These are phyloP conservation scores for Leucosticte australis DNA, from an alignment of 2,113 vertebrate genomes.

Conservation along the genomic window DNA sequence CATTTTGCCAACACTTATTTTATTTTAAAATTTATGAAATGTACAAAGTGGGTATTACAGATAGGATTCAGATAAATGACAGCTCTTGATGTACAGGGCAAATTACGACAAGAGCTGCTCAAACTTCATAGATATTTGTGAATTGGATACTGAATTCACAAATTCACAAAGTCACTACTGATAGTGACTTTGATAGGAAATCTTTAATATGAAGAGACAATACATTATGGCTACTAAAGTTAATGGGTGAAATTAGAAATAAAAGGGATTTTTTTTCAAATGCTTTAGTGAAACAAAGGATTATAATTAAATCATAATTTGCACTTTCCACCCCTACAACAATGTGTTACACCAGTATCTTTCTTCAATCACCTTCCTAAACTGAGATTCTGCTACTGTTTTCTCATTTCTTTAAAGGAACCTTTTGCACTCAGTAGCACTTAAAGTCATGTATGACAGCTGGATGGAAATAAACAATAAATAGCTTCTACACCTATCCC, in stretches of 20 bases:
- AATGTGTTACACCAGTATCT: not conserved
- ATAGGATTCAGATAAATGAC: not conserved
- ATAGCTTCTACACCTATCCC: conserved; percentile 76
- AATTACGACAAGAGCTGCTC: not conserved
- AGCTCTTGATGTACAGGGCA: not conserved
- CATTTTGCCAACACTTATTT: not conserved
- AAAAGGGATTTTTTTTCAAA: not conserved
- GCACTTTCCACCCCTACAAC: not conserved
- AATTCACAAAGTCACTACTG: too few species aligned
- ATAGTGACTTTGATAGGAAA: not conserved
- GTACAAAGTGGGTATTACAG: not conserved
- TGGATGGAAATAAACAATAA: conserved; percentile 77
- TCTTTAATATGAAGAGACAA: not conserved
- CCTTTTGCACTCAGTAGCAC: not conserved
- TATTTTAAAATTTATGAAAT: not conserved
- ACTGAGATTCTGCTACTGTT: not conserved
- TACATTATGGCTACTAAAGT: not conserved
- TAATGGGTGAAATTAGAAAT: not conserved
- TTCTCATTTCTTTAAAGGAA: not conserved
- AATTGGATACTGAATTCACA: not conserved
- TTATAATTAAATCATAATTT: not conserved
- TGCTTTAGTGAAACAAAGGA: not conserved
- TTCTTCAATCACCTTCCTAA: not conserved
- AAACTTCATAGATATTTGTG: not conserved
- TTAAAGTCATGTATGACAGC: conserved; percentile 39